phyloP scores from a whole-genome alignment of 1,140 invertebrate genomes.

The Platorchestia sp. region DNA sequence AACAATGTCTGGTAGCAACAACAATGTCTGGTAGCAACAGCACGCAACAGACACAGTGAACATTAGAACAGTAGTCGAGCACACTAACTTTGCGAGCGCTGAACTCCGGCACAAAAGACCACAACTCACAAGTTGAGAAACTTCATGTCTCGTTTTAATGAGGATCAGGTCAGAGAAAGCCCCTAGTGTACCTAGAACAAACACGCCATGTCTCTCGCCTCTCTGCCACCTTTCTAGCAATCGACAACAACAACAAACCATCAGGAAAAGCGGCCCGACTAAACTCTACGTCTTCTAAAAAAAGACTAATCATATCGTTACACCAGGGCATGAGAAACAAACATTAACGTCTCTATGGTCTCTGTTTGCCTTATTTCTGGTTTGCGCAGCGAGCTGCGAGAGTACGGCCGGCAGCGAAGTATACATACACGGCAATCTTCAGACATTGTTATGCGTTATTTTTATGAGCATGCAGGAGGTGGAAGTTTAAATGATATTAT shows the following conservation, averaged over 20 bases:
- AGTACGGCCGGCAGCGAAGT: not conserved
- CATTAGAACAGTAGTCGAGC: not conserved
- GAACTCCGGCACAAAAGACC: not conserved
- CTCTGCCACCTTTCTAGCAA: conserved; percentile 17
- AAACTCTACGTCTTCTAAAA: not conserved
- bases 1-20: too few species aligned
- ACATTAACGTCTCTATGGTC: not conserved
- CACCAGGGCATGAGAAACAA: not conserved
- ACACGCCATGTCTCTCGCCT: not conserved
- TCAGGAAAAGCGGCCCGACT: not conserved
- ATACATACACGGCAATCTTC: too few species aligned
- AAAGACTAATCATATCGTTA: conserved; percentile 30
- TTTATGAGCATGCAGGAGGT: not conserved
- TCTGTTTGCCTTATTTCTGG: not conserved
- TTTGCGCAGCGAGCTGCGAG: too few species aligned
- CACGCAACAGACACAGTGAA: not conserved
- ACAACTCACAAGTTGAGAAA: not conserved
- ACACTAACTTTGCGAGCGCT: not conserved
- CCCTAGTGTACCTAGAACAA: not conserved
- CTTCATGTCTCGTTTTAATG: not conserved
- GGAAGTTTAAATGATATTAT: not conserved
- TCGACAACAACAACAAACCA: conserved; percentile 21
- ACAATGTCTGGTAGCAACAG: too few species aligned
- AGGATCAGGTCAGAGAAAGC: not conserved
- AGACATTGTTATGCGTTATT: not conserved